Percentiles rank a stretch among this genome's conserved stretches.
Conservation (phyloP, 2,113 vertebrate species). For the Ciconia maguari region DNA sequence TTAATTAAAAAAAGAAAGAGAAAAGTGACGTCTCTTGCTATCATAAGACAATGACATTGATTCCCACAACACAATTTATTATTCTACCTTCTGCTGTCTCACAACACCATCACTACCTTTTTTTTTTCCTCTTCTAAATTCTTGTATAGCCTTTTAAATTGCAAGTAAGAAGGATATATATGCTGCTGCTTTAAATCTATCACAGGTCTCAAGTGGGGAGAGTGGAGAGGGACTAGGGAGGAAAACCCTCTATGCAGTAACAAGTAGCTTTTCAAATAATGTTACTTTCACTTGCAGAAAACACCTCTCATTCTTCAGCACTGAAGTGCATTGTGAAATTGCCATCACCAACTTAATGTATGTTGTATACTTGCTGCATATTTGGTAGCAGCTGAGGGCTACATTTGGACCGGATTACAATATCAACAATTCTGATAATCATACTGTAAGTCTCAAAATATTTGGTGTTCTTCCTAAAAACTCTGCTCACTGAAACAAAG, state of each 20-base stretch:
- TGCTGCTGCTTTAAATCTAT: not conserved
- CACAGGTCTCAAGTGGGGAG: not conserved
- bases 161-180: not conserved
- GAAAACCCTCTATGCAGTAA: not conserved
- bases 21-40: not conserved
- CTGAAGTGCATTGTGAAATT: not conserved
- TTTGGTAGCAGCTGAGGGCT: not conserved
- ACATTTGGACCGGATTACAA: not conserved
- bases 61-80: not conserved
- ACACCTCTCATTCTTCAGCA: not conserved
- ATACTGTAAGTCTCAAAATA: not conserved
- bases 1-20: not conserved
- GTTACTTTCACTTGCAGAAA: not conserved
- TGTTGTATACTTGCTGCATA: not conserved
- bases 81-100: not conserved
- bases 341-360: not conserved
- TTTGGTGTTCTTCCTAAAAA: not conserved
- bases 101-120: not conserved
- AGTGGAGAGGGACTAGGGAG: not conserved
- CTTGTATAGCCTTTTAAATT: not conserved
- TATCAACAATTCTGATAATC: not conserved
- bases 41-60: not conserved
- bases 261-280: not conserved
- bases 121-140: not conserved
- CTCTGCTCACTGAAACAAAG: not conserved